Evolutionary conservation across 2,113 vertebrate species (phyloP).

Genomic region (Silurus meridionalis): DNA sequence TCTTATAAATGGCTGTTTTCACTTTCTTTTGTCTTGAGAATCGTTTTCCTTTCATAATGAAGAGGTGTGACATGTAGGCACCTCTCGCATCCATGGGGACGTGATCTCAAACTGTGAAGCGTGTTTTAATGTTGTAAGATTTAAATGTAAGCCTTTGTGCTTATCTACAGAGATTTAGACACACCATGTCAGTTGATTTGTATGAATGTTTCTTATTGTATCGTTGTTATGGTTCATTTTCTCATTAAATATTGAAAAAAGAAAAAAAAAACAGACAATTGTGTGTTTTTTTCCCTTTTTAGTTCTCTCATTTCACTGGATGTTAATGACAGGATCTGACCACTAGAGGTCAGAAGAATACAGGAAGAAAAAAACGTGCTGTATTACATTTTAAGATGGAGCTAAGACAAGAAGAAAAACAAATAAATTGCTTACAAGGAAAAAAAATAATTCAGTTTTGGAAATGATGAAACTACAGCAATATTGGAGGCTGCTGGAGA

Average conservation of each 20-base stretch:
- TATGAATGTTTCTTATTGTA: conserved; percentile 42
- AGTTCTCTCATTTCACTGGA: not conserved
- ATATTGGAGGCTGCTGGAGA: not conserved
- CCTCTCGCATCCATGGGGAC: not conserved
- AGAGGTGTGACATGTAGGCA: not conserved
- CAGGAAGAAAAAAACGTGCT: too few species aligned
- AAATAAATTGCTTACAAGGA: not conserved
- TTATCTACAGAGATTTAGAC: conserved; percentile 36
- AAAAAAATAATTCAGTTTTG: not conserved
- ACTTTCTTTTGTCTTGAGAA: not conserved
- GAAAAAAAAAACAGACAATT: not conserved
- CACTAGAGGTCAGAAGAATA: conserved; percentile 27
- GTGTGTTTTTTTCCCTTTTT: not conserved
- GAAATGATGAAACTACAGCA: not conserved
- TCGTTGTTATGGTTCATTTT: conserved; percentile 37
- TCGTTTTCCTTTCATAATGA: not conserved
- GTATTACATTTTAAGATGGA: not conserved
- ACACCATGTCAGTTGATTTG: conserved; percentile 35
- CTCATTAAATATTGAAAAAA: conserved; percentile 75
- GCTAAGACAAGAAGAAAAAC: not conserved
- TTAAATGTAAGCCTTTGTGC: conserved; percentile 26
- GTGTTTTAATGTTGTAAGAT: conserved; percentile 39
- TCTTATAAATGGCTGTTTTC: conserved; percentile 12
- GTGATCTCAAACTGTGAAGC: conserved; percentile 51
- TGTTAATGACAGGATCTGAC: not conserved